Percentiles rank a stretch among this genome's conserved stretches.
These are phyloP conservation scores for Pseudotriccus pelzelni DNA, from an alignment of 2,797 vertebrate species.

Conservation along the genomic window DNA sequence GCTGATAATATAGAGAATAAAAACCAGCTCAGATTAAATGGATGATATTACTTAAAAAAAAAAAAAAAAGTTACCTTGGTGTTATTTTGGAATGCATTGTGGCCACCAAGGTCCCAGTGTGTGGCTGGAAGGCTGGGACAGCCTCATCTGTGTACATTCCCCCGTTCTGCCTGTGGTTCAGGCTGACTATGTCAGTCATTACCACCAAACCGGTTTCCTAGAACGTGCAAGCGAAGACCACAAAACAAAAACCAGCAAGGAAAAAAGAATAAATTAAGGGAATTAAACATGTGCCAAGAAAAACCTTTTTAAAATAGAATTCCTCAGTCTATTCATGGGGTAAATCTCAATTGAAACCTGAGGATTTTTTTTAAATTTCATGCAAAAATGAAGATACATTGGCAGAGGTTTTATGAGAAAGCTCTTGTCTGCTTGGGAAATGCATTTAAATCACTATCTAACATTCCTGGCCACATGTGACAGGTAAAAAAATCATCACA, in stretches of 20 bases:
- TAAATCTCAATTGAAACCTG: neutral
- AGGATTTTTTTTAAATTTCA: neutral
- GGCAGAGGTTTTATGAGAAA: neutral
- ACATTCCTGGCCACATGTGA: neutral
- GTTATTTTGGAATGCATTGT: conserved; percentile 78
- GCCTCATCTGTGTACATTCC: conserved; percentile 92
- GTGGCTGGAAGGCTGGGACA: conserved; percentile 90
- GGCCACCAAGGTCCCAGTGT: conserved; percentile 85
- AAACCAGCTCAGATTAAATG: neutral
- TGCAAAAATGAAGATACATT: neutral
- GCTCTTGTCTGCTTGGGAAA: neutral
- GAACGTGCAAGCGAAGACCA: neutral
- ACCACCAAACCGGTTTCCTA: conserved; percentile 92
- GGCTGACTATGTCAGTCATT: conserved; percentile 91
- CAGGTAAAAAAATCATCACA: neutral
- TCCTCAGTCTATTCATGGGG: neutral
- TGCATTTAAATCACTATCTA: neutral
- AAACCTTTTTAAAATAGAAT: neutral
- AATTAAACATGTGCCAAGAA: neutral
- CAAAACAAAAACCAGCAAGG: neutral
- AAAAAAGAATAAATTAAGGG: neutral
- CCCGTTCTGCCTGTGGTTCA: conserved; percentile 90
- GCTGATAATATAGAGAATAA: neutral
- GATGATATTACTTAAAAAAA: rapidly evolving
- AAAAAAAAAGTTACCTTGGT: conserved; percentile 74